Base-by-base conservation (phyloP, 2,797 vertebrate genomes). In the Leptodactylus fallax region DNA sequence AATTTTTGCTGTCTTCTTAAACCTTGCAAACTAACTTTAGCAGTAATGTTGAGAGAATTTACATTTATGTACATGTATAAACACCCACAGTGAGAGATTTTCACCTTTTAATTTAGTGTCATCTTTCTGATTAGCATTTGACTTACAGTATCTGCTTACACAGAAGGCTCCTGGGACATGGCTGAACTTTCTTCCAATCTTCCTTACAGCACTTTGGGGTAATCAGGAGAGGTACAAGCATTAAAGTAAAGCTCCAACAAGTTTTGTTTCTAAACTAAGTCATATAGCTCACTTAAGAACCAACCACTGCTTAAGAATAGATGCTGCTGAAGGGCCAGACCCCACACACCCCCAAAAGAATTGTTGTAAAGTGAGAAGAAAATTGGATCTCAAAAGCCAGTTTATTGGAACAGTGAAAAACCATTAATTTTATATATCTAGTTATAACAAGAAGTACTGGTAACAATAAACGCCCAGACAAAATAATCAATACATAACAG, bases 31-130 rank as follows among this genome's bases (percentile, higher is more conserved):
- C 19, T 53, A 53, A 77, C 47, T 77, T 77, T 23, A 77, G 49
- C 72, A 14, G 72, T 76, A 14, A 76, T 76, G 72, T 53, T 23
- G 72, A 7, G 21, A 23, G 47, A n/a, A 77, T 77, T 77, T 53
- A 77, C 74, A 77, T 77, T 77, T 77, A 77, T 77, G 74, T 77
- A 77, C 74, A 77, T 77, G 53, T 77, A 77, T 77, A 77, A 77
- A 77, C 74, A 77, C 74, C 74, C n/a, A 53, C 21, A 23, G 74
- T 77, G 74, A 77, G n/a, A 77, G 19, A 77, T 77, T 77, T 53
- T 77, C 74, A 53, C 74, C 74, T 77, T 77, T 77, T 77, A 77
- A 77, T 77, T 77, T 77, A 77, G 74, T n/a, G 74, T 51, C 47
- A 77, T 53, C 47, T 17, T 53, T 53, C 74, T 3, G 74, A 77